Evolutionary conservation across 2,888 invertebrate genomes (phyloP), one percentile per base, ranked within the genome.

Genomic region (Ochropleura leucogaster): DNA sequence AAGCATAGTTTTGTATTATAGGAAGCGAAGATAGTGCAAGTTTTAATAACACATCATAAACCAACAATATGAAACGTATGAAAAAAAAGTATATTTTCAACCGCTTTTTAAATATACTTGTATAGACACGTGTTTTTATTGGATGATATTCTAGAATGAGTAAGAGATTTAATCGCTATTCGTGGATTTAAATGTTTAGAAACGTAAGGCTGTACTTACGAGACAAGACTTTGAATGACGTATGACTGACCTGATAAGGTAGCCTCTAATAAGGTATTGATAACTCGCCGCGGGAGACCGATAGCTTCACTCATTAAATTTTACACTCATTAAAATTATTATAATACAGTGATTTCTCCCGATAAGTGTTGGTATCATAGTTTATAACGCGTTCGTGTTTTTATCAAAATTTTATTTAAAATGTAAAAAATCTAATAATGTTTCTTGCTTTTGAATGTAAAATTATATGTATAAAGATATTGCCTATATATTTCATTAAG

Each of bases 1-100:
- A 78, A 85, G 68, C 42, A 40, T 85, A 84, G 79, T 80, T 65
- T 73, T 80, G 68, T 82, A 77, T 68, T 12, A 68, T 79, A 81
- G 46, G 47, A 63, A 59, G 40, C 69, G n/a, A 18, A 42, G 60
- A 55, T 60, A 65, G 68, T 69, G 62, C 53, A 77, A 65, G 16
- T 59, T 59, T 44, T 18, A 49, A 64, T 66, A 81, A 30, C 16
- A n/a, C 16, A 40, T 12, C 5, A 40, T 30, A 40, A 53, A 0
- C 14, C 14, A 46, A 20, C 8, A 60, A 20, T 46, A 40, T 7
- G 0, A 51, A 44, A 51, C 1, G 4, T 60, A 16, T 42, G 18
- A 16, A 42, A 14, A 62, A n/a, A 66, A 66, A 18, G 0, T 49
- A 18, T 59, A 42, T 18, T 30, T 55, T 55, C 12, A 42, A 68